Evolutionary conservation across 2,888 invertebrate species (phyloP).

Genomic region (Antheraea yamamai): DNA sequence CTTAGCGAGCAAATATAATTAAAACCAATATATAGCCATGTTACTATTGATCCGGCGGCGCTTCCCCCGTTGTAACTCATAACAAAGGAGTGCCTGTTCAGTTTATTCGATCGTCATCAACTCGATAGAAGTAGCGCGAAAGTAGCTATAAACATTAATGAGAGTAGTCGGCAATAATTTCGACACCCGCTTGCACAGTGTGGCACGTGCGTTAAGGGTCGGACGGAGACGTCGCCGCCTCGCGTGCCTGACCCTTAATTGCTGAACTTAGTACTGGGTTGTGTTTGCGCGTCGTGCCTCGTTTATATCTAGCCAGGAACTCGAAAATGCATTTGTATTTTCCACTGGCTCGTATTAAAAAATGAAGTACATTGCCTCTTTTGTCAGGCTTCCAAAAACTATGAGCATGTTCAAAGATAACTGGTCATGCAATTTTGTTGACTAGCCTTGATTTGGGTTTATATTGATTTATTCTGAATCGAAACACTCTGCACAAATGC

Average conservation of each 20-base stretch:
- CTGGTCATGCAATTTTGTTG: too few relatives aligned
- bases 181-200: slow-evolving; percentile 39
- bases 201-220: slow-evolving; percentile 23
- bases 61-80: neutral
- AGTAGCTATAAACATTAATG: slow-evolving; percentile 53
- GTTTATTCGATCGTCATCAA: slow-evolving; percentile 1
- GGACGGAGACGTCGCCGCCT: slow-evolving; percentile 27
- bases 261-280: slow-evolving; percentile 43
- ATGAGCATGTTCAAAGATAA: too few relatives aligned
- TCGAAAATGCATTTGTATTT: slow-evolving; percentile 11
- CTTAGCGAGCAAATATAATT: too few relatives aligned
- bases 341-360: neutral
- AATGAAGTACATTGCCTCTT: too few relatives aligned
- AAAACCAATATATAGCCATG: neutral
- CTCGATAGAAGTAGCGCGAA: slow-evolving; percentile 17
- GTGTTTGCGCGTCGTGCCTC: slow-evolving; percentile 38
- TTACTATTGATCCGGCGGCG: neutral
- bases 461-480: too few relatives aligned
- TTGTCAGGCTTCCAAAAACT: too few relatives aligned
- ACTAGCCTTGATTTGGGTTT: too few relatives aligned
- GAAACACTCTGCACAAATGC: too few relatives aligned
- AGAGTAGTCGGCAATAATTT: slow-evolving; percentile 46
- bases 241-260: slow-evolving; percentile 26
- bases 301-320: slow-evolving; percentile 29
- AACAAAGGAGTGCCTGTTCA: neutral